Conservation (phyloP, 37 sponge, comb jelly and placozoan species). For the Dysidea cf. avara region DNA sequence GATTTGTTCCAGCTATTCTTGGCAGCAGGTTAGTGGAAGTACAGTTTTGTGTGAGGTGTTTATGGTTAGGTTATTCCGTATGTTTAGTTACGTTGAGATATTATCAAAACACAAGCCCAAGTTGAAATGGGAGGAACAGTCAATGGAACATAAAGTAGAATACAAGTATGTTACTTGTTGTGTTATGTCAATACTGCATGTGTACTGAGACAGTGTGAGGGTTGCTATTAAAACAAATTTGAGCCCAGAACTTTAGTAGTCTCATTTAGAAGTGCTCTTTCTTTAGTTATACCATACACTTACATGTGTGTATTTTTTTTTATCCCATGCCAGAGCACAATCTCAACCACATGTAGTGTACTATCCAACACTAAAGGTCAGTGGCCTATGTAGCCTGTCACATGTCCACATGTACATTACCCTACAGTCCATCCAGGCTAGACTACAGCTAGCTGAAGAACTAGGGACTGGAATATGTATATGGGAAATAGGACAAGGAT, state of each 20-base stretch:
- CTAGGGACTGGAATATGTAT: constrained; percentile 91
- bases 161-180: constrained; percentile 60
- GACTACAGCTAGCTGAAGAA: constrained; percentile 83
- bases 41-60: background rate
- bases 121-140: constrained; percentile 86
- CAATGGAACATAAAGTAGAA: constrained; percentile 81
- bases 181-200: background rate
- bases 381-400: background rate
- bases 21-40: constrained; percentile 41
- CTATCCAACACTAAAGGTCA: constrained; percentile 80
- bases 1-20: constrained; percentile 23
- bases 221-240: no score
- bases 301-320: no score
- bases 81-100: constrained; percentile 73
- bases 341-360: constrained; percentile 62
- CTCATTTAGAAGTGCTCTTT: no score
- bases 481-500: constrained; percentile 99
- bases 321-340: no score
- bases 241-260: no score
- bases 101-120: constrained; percentile 84
- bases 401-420: constrained; percentile 1
- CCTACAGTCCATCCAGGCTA: constrained; percentile 69
- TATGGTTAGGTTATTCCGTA: background rate
- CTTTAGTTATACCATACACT: no score
- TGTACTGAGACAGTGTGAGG: background rate